phyloP scores from a whole-genome alignment of 2,797 vertebrate genomes.

The Triplophysa yarkandensis region DNA sequence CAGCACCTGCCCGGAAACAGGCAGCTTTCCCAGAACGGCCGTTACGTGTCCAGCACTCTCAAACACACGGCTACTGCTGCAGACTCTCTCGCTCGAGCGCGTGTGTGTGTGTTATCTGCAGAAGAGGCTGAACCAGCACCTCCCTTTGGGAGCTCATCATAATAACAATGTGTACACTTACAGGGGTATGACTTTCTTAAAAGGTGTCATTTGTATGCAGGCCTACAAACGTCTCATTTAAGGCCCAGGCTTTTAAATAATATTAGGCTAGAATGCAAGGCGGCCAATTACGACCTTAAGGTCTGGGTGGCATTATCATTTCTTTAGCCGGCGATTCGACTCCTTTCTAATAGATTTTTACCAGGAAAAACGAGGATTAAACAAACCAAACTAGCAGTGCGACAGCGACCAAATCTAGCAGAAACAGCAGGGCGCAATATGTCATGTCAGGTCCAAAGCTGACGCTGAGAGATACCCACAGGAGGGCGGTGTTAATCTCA shows the following conservation, averaged over 20 bases:
- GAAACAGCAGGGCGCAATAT: slow-evolving; percentile 29
- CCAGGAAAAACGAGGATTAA: neutral
- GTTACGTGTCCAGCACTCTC: slow-evolving; percentile 51
- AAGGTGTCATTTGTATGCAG: slow-evolving; percentile 33
- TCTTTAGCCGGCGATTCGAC: neutral
- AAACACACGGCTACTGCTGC: slow-evolving; percentile 20
- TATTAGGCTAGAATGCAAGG: neutral
- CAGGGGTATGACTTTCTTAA: slow-evolving; percentile 30
- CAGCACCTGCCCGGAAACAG: slow-evolving; percentile 55
- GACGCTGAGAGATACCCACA: slow-evolving; percentile 43
- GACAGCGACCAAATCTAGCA: neutral
- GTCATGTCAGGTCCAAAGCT: slow-evolving; percentile 40
- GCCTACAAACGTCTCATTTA: slow-evolving; percentile 32
- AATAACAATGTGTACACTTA: slow-evolving; percentile 45
- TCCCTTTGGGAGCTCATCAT: slow-evolving; percentile 38
- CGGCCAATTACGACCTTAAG: neutral
- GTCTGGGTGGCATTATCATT: neutral
- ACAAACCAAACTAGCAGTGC: neutral
- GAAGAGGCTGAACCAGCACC: slow-evolving; percentile 30
- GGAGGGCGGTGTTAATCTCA: slow-evolving; percentile 49
- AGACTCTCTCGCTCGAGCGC: slow-evolving; percentile 6
- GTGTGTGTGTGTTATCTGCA: slow-evolving; percentile 15
- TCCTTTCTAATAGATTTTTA: neutral
- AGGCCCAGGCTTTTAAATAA: neutral
- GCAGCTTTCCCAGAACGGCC: slow-evolving; percentile 48